Evolutionary conservation across 2,113 vertebrate genomes (phyloP).

Genomic region (Platichthys flesus): DNA sequence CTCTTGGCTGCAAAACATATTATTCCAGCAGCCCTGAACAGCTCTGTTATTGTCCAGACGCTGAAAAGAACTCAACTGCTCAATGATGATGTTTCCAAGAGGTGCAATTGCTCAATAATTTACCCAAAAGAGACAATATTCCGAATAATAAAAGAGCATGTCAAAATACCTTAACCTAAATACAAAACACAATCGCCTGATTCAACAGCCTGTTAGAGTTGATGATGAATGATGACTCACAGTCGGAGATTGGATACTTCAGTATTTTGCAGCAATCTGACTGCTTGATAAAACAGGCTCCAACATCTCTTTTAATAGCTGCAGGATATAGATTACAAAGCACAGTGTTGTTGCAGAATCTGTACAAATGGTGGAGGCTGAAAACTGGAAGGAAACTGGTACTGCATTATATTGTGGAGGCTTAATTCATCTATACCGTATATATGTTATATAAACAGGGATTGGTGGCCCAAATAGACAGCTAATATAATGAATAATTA

Average conservation of each 20-base stretch:
- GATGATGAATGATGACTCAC: slow-evolving; percentile 48
- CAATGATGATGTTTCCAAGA: slow-evolving; percentile 15
- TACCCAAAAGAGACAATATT: slow-evolving; percentile 19
- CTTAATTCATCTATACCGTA: neutral
- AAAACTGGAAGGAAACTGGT: slow-evolving; percentile 17
- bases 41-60: slow-evolving; percentile 39
- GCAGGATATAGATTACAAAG: slow-evolving; percentile 41
- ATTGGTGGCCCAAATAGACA: slow-evolving; percentile 4
- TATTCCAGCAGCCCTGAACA: slow-evolving; percentile 29
- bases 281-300: slow-evolving; percentile 43
- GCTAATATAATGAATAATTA: slow-evolving; percentile 1
- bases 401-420: slow-evolving; percentile 9
- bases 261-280: slow-evolving; percentile 27
- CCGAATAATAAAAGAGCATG: slow-evolving; percentile 35
- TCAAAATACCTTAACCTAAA: slow-evolving; percentile 35
- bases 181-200: slow-evolving; percentile 3
- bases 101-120: slow-evolving; percentile 4
- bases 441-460: neutral
- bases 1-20: slow-evolving; percentile 31
- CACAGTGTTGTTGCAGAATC: slow-evolving; percentile 27
- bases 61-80: neutral
- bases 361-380: slow-evolving; percentile 14
- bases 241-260: neutral
- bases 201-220: slow-evolving; percentile 28
- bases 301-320: slow-evolving; percentile 38